Evolutionary conservation across 2,888 invertebrate genomes (phyloP), one percentile per base, ranked within the genome.

Genomic region (Clepsis dumicolana): DNA sequence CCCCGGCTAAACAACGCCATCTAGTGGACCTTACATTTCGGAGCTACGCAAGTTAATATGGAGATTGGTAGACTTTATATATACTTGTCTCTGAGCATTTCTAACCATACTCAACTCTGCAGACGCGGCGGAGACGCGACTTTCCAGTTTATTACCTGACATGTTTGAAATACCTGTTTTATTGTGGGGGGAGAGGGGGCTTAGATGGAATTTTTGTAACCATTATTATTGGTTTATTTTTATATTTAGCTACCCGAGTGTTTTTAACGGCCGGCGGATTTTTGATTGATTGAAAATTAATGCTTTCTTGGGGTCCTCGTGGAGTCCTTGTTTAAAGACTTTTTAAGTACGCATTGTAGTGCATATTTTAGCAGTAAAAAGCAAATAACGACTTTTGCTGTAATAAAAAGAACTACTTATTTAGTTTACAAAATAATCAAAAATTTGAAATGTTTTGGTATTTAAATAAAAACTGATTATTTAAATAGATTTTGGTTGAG

Each of bases 131-230:
- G 80, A 83, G 81, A 80, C 81, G 82, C 82, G 87, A 88, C 88
- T 89, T 87, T 87, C 82, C 85, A 89, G 88, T 91, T 91, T 91
- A 91, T 91, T 90, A 90, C 91, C 89, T 85, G 90, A 90, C 91
- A 90, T 89, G 88, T 91, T 90, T 88, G 91, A 89, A 91, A 91
- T 91, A 89, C 89, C 90, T 77, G 84, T 88, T 89, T 88, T 90
- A 90, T 88, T 87, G 84, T 80, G 74, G 77, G 81, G 80, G 78
- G 75, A 75, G 72, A 75, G 74, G 75, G 73, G 80, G 73, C 74
- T 76, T 70, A 70, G 71, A 70, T 73, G 78, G 80, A 79, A 78
- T 84, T 84, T 80, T 76, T 64, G 41, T 64, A 56, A 57, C 25
- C 64, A 67, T 68, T 54, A 64, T 64, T 68, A 68, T 71, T 56